Conservation (phyloP, 1,140 invertebrate species). For the Ctenoplectra terminalis region DNA sequence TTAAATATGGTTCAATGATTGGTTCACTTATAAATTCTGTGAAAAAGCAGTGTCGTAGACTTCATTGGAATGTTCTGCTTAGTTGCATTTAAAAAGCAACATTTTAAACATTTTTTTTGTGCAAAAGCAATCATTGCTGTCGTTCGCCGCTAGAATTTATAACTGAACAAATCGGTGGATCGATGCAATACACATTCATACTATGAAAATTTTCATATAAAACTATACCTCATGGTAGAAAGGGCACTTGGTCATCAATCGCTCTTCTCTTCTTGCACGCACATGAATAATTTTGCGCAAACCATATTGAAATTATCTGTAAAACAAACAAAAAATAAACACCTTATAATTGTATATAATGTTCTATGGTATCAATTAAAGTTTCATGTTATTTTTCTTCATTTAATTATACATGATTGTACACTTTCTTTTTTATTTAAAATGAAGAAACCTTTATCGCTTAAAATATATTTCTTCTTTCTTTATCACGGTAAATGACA, state of each 20-base stretch:
- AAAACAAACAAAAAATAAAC: too few species aligned
- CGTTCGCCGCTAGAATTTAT: not conserved
- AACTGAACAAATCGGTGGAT: not conserved
- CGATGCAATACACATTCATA: not conserved
- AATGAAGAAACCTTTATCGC: too few species aligned
- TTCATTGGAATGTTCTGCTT: slow-evolving; percentile 8
- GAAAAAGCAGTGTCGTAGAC: not conserved
- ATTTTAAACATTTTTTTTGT: not conserved
- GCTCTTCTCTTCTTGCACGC: slow-evolving; percentile 88
- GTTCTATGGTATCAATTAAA: too few species aligned
- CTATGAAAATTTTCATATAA: not conserved
- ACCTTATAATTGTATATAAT: too few species aligned
- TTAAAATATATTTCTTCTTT: too few species aligned
- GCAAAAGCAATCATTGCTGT: too few species aligned
- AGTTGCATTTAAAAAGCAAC: not conserved
- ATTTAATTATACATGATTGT: too few species aligned
- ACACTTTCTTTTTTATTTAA: too few species aligned
- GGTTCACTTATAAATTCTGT: not conserved
- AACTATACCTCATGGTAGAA: slow-evolving; percentile 2
- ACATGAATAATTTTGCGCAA: slow-evolving; percentile 90
- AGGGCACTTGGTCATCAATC: slow-evolving; percentile 53
- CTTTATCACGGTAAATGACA: too few species aligned
- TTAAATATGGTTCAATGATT: not conserved
- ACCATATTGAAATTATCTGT: slow-evolving; percentile 85
- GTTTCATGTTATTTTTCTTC: too few species aligned